Evolutionary conservation across 2,113 vertebrate genomes (phyloP).

Genomic region (Psilopogon haemacephalus): DNA sequence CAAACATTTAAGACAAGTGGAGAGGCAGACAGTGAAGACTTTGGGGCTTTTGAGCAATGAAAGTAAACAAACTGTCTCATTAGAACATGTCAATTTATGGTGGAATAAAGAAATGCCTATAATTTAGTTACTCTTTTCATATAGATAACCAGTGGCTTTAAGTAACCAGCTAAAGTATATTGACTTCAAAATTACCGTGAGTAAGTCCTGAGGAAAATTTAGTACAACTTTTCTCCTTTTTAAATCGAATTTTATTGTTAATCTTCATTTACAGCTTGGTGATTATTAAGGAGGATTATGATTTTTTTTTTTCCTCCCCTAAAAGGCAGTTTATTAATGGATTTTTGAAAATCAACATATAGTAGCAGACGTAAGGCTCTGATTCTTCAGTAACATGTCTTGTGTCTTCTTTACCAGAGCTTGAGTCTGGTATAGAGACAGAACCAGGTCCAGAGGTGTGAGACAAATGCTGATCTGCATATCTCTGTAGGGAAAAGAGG

Average conservation of each 20-base stretch:
- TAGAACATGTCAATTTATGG: constrained; percentile 71
- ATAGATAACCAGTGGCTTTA: neutral
- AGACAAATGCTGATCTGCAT: neutral
- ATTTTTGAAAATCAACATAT: neutral
- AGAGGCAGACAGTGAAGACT: constrained; percentile 61
- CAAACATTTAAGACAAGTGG: constrained; percentile 76
- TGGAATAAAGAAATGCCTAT: constrained; percentile 45
- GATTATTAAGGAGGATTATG: neutral
- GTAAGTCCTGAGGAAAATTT: neutral
- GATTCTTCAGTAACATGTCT: neutral
- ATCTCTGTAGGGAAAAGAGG: neutral
- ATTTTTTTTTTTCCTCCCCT: too few species aligned
- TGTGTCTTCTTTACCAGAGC: neutral
- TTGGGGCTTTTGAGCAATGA: constrained; percentile 61
- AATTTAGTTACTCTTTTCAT: constrained; percentile 46
- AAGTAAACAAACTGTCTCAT: constrained; percentile 74
- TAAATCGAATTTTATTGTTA: neutral
- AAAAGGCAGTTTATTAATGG: neutral
- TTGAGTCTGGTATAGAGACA: neutral
- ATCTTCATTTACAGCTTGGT: neutral
- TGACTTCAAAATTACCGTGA: neutral
- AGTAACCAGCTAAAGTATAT: neutral
- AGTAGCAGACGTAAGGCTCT: neutral
- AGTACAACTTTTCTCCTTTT: neutral
- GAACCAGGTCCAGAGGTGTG: neutral